Conservation (phyloP, 2,113 vertebrate genomes). For the Vulpes lagopus region DNA sequence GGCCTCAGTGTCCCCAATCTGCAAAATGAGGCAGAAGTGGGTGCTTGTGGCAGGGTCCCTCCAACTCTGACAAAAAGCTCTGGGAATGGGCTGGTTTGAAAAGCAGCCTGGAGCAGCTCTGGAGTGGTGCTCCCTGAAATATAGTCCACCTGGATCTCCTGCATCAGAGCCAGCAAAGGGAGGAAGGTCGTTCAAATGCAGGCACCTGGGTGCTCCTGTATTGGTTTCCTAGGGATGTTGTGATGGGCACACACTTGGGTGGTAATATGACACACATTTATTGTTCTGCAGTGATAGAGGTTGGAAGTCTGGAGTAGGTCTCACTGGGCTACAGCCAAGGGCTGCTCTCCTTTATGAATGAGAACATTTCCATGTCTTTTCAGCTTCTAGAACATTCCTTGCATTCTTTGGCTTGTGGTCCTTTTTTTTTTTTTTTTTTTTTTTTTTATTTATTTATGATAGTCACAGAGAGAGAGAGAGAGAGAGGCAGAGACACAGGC, state of each 20-base stretch:
- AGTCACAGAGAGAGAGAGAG: no score
- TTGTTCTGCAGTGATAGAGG: not conserved
- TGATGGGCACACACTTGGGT: not conserved
- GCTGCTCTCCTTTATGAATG: not conserved
- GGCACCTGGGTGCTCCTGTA: not conserved
- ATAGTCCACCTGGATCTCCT: fast-evolving
- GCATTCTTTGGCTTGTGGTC: not conserved
- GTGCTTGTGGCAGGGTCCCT: not conserved
- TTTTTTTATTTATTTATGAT: no score
- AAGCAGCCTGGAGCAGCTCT: not conserved
- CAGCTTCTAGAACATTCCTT: not conserved
- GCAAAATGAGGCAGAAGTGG: not conserved
- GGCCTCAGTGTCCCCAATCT: slow-evolving; percentile 37
- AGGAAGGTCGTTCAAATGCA: not conserved
- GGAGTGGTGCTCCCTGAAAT: not conserved
- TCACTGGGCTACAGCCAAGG: not conserved
- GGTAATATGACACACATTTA: not conserved
- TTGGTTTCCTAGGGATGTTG: not conserved
- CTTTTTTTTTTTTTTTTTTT: no score
- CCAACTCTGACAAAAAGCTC: not conserved
- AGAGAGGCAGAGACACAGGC: no score
- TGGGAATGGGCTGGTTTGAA: not conserved
- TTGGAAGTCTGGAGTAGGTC: not conserved
- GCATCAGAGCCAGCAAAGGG: not conserved
- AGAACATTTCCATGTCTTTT: not conserved